Conservation (phyloP, 2,888 invertebrate genomes). For the Beris chalybata region DNA sequence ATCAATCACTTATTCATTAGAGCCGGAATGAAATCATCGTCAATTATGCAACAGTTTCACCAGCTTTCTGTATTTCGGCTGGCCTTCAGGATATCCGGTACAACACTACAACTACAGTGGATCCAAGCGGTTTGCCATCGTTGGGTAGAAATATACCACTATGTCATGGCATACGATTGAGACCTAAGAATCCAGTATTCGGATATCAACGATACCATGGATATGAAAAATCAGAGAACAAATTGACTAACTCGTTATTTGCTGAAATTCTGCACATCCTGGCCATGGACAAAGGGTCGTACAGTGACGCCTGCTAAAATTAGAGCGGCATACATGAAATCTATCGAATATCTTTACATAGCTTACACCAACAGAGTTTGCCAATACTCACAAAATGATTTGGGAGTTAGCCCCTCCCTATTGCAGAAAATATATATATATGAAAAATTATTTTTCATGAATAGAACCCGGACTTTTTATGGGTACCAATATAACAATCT, state of each 20-base stretch:
- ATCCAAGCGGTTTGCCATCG: too few relatives aligned
- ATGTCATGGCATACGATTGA: too few relatives aligned
- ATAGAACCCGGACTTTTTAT: too few relatives aligned
- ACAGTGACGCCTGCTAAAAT: not conserved
- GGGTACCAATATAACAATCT: too few relatives aligned
- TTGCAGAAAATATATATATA: too few relatives aligned
- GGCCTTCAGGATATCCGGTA: not conserved
- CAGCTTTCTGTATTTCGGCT: conserved; percentile 17
- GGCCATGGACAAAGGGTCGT: not conserved
- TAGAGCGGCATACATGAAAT: not conserved
- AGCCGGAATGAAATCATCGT: conserved; percentile 35
- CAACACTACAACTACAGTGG: too few relatives aligned
- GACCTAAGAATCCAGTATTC: not conserved
- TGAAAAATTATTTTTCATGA: too few relatives aligned
- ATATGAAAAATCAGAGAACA: conserved; percentile 9
- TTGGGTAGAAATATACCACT: too few relatives aligned
- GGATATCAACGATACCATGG: conserved; percentile 23
- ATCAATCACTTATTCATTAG: conserved; percentile 33
- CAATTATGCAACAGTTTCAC: conserved; percentile 32
- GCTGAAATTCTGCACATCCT: not conserved
- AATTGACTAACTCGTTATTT: conserved; percentile 21
- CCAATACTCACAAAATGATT: too few relatives aligned
- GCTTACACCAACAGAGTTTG: too few relatives aligned
- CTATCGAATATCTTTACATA: too few relatives aligned
- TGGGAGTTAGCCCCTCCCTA: too few relatives aligned